phyloP scores from a whole-genome alignment of 2,888 invertebrate genomes.

The Altica lythri region DNA sequence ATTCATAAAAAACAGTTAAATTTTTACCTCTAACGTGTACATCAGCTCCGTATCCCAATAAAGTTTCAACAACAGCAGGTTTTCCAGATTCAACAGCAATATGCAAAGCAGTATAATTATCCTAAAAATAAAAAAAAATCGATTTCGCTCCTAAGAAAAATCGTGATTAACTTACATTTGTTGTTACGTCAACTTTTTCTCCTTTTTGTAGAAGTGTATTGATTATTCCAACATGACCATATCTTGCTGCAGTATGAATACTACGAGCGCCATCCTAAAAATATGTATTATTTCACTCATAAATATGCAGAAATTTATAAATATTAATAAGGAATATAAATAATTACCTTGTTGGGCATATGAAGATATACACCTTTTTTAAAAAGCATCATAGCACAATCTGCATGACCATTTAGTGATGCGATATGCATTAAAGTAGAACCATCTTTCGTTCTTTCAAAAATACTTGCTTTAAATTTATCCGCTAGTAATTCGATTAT shows the following conservation, averaged over 20 bases:
- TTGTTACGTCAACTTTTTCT: conserved; percentile 93
- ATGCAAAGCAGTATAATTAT: conserved; percentile 97
- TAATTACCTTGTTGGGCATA: conserved; percentile 94
- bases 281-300: background rate
- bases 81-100: conserved; percentile 95
- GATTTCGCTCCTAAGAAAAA: conserved; percentile 16
- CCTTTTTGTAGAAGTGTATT: conserved; percentile 94
- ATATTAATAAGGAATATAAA: background rate
- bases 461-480: conserved; percentile 96
- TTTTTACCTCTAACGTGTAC: conserved; percentile 83
- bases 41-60: conserved; percentile 95
- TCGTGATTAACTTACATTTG: conserved; percentile 72
- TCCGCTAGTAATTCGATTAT: conserved; percentile 96
- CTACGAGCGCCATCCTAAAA: conserved; percentile 89
- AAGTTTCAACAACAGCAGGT: conserved; percentile 92
- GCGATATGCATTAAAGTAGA: conserved; percentile 99
- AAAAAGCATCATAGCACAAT: conserved; percentile 97
- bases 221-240: conserved; percentile 97
- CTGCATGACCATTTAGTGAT: conserved; percentile 94
- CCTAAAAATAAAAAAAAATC: conserved; percentile 61
- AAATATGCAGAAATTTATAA: too few relatives aligned
- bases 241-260: conserved; percentile 95
- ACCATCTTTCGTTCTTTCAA: conserved; percentile 96
- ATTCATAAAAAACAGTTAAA: too few relatives aligned
- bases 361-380: conserved; percentile 98